Evolutionary conservation across 37 sponge, comb jelly and placozoan species (phyloP), one percentile per base, ranked within the genome.

Genomic region (Chondrilla cf. caribensis): DNA sequence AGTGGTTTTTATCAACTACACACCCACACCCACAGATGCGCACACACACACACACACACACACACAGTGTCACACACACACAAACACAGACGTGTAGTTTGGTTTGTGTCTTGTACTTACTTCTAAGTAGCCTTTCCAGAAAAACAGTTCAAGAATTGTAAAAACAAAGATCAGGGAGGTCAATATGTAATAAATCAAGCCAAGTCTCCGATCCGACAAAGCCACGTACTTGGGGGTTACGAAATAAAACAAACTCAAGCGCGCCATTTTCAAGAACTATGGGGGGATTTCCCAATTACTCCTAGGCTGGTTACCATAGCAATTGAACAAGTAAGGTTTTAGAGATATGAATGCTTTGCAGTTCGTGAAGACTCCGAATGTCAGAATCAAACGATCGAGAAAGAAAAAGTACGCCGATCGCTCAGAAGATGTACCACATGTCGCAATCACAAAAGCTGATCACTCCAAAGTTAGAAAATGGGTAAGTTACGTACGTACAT

Each of bases 151-250:
- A 58, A 84, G 38, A 26, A 91, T 24, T 8, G 89, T 86, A 77
- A 86, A 95, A 8, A 91, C 32, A 36, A 95, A 14, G 25, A 89
- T 88, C 22, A 86, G 81, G n/a, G 58, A 22, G 0, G 77, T 84
- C 58, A 90, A 57, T 0, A 84, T 37, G 62, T 95, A 95, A 78
- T 95, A 95, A 41, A 82, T 75, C 59, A 91, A 5, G n/a, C 95
- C 95, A 43, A 95, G 71, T 31, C 89, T 58, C 44, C 67, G 36
- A 86, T 95, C 95, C 59, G 77, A 82, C 42, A 95, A 68, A 21
- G 81, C 58, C 7, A 89, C 91, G 73, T 91, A 91, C 84, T 95
- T 95, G 70, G 87, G 91, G 0, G 95, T 95, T 11, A 86, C 89
- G 84, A 91, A 95, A 81, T 85, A 35, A 0, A 93, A 29, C 24